Evolutionary conservation across 2,113 vertebrate genomes (phyloP).

Genomic region (Labrus mixtus): DNA sequence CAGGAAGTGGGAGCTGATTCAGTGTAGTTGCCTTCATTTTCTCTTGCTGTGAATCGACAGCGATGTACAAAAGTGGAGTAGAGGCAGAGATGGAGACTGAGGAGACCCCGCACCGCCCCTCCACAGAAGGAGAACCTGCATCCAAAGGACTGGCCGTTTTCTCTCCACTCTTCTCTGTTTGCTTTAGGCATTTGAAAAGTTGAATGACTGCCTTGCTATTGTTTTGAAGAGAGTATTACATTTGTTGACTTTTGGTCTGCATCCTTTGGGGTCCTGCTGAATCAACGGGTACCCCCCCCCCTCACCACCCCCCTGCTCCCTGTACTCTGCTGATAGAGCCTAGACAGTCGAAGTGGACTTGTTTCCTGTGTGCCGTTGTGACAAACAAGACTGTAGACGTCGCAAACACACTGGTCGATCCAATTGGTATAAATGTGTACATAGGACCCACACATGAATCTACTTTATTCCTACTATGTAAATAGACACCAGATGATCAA

Average conservation of each 20-base stretch:
- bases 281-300: conserved; percentile 34
- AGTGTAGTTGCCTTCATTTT: conserved; percentile 83
- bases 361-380: conserved; percentile 66
- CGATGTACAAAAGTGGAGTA: conserved; percentile 72
- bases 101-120: conserved; percentile 48
- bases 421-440: conserved; percentile 79
- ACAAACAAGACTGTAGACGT: conserved; percentile 69
- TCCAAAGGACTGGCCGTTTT: conserved; percentile 57
- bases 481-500: conserved; percentile 85
- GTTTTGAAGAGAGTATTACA: conserved; percentile 73
- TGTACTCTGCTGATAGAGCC: conserved; percentile 75
- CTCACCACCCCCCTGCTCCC: too few relatives aligned
- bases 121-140: conserved; percentile 50
- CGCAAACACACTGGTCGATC: conserved; percentile 54
- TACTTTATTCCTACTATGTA: conserved; percentile 85
- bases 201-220: conserved; percentile 73
- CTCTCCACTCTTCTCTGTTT: conserved; percentile 66
- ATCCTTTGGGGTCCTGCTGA: conserved; percentile 53
- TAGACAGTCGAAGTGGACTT: conserved; percentile 73
- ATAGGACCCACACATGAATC: conserved; percentile 81
- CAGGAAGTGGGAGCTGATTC: conserved; percentile 75
- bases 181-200: conserved; percentile 74
- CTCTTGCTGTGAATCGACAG: conserved; percentile 70
- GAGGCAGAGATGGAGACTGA: conserved; percentile 67
- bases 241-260: conserved; percentile 70